These are phyloP conservation scores for Ditylenchus dipsaci DNA, from an alignment of 1,140 invertebrate species.

Conservation along the genomic window DNA sequence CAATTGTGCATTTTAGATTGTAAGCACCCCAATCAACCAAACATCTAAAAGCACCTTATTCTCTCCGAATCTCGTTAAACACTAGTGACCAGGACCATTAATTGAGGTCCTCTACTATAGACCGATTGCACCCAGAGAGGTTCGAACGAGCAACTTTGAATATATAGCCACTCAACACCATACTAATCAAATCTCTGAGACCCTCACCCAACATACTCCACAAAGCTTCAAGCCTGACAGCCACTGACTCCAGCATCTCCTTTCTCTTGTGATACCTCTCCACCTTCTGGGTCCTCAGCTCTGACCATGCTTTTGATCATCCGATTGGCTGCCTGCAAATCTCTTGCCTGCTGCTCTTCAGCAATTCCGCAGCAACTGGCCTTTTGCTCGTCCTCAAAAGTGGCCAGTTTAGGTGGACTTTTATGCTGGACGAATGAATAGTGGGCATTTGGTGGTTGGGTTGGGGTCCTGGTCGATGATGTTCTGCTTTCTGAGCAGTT, in stretches of 20 bases:
- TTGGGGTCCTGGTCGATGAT: constrained; percentile 70
- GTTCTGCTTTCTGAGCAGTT: constrained; percentile 87
- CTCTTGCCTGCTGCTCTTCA: constrained; percentile 91
- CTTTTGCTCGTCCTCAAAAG: constrained; percentile 85
- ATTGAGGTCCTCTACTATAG: no score
- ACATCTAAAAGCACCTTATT: no score
- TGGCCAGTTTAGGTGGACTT: constrained; percentile 60
- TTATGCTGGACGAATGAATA: constrained; percentile 47
- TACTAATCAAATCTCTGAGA: not conserved
- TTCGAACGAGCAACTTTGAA: no score
- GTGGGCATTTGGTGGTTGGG: constrained; percentile 11
- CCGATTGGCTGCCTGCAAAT: constrained; percentile 88
- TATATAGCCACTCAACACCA: no score
- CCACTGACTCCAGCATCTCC: constrained; percentile 76
- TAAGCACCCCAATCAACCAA: no score
- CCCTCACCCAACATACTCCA: constrained; percentile 2
- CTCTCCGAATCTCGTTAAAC: no score
- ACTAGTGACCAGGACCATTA: no score
- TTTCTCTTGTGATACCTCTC: constrained; percentile 73
- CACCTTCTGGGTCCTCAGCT: constrained; percentile 79
- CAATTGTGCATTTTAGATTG: no score
- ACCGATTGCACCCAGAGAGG: no score
- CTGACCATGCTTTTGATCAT: constrained; percentile 91
- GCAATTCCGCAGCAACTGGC: constrained; percentile 75
- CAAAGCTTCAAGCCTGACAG: constrained; percentile 49